Conservation (phyloP, 2,888 invertebrate species). For the Torymus tubicola region DNA sequence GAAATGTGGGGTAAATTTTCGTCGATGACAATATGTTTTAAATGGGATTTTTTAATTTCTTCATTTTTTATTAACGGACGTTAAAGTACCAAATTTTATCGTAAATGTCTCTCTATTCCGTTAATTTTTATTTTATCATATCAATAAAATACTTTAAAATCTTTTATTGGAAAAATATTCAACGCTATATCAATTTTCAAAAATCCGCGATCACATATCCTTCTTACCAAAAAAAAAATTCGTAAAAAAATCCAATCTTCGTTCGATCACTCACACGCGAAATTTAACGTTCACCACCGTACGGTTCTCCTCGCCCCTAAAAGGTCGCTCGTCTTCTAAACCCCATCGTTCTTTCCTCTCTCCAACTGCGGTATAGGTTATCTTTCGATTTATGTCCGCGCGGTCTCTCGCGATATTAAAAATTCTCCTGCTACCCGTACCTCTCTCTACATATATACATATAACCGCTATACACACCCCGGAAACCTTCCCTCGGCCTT, state of each 20-base stretch:
- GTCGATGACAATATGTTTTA: no score
- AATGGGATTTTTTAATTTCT: no score
- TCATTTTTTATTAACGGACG: no score
- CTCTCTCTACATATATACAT: background rate
- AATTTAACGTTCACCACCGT: background rate
- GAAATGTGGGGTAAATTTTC: background rate
- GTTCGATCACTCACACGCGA: background rate
- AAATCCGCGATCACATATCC: no score
- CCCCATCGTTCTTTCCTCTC: background rate
- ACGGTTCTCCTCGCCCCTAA: background rate
- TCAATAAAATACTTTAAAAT: no score
- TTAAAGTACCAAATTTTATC: no score
- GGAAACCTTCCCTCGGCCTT: background rate
- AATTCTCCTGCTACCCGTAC: slow-evolving; percentile 5
- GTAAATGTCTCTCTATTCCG: no score
- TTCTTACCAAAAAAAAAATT: background rate
- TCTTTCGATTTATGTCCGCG: slow-evolving; percentile 17
- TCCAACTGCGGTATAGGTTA: background rate
- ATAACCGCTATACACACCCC: background rate
- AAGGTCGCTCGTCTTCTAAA: background rate
- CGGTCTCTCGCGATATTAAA: slow-evolving; percentile 12
- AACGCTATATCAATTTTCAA: no score
- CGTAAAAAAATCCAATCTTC: background rate
- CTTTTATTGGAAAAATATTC: no score
- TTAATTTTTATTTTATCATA: no score